phyloP scores from a whole-genome alignment of 2,113 vertebrate genomes.

The Zootoca vivipara region DNA sequence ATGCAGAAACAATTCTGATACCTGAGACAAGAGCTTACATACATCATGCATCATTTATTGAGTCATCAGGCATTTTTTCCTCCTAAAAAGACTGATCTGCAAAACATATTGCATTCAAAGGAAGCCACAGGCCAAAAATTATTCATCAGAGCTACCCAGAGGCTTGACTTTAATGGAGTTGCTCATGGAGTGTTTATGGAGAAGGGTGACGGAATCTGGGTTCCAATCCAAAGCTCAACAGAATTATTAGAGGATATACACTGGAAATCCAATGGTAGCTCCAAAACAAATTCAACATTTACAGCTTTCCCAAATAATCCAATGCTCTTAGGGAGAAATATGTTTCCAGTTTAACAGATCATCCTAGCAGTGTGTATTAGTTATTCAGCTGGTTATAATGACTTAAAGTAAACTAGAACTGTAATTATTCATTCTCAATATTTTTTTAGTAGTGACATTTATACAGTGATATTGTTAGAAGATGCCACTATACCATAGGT shows the following conservation, averaged over 20 bases:
- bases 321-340: not conserved
- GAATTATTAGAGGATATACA: conserved; percentile 8
- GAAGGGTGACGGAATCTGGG: not conserved
- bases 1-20: not conserved
- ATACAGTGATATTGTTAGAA: not conserved
- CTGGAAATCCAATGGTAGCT: conserved; percentile 1
- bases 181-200: not conserved
- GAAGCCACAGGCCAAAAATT: not conserved
- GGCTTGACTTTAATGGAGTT: not conserved
- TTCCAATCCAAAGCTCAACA: not conserved
- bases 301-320: not conserved
- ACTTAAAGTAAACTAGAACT: not conserved
- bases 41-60: too few relatives aligned
- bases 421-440: not conserved
- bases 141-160: not conserved
- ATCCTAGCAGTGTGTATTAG: not conserved
- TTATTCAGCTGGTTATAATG: not conserved
- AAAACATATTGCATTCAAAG: not conserved
- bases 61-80: not conserved
- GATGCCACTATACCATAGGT: not conserved
- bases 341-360: conserved; percentile 7
- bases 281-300: conserved; percentile 18
- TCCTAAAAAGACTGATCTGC: not conserved
- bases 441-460: not conserved
- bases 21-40: not conserved